phyloP scores from a whole-genome alignment of 2,888 invertebrate genomes.

The Erannis defoliaria region DNA sequence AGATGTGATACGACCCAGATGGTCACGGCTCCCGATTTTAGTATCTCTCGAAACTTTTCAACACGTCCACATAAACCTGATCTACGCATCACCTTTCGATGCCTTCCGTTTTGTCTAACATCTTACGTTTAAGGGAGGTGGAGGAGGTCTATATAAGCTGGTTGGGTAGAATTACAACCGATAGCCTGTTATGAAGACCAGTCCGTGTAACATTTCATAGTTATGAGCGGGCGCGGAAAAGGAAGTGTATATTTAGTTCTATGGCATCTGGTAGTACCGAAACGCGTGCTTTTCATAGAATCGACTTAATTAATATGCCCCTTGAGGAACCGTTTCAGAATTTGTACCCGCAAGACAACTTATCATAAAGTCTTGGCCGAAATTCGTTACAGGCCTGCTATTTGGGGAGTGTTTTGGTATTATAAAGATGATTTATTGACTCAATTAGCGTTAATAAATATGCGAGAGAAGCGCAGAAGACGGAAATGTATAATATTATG shows the following conservation, averaged over 20 bases:
- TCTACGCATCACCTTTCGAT: slow-evolving; percentile 63
- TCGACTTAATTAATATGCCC: slow-evolving; percentile 80
- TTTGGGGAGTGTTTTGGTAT: slow-evolving; percentile 48
- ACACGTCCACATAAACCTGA: slow-evolving; percentile 68
- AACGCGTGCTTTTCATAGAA: slow-evolving; percentile 77
- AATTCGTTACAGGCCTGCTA: slow-evolving; percentile 50
- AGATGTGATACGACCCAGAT: slow-evolving; percentile 83
- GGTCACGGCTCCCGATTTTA: slow-evolving; percentile 83
- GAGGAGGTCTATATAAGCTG: slow-evolving; percentile 61
- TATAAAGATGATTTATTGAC: slow-evolving; percentile 55
- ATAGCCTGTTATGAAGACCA: slow-evolving; percentile 80
- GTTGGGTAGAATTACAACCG: slow-evolving; percentile 72
- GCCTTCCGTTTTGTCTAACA: slow-evolving; percentile 58
- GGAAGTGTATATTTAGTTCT: slow-evolving; percentile 83
- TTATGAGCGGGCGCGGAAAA: slow-evolving; percentile 81
- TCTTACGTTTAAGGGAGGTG: slow-evolving; percentile 56
- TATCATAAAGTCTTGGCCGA: slow-evolving; percentile 62
- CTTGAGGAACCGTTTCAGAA: slow-evolving; percentile 72
- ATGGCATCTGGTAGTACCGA: slow-evolving; percentile 78
- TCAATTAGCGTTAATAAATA: slow-evolving; percentile 56
- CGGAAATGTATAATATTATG: slow-evolving; percentile 54
- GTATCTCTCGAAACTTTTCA: slow-evolving; percentile 80
- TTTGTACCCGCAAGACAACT: slow-evolving; percentile 63
- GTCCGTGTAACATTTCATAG: slow-evolving; percentile 80
- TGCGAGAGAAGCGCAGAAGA: slow-evolving; percentile 47